phyloP scores from a whole-genome alignment of 2,113 vertebrate genomes.

The Ornithorhynchus anatinus region DNA sequence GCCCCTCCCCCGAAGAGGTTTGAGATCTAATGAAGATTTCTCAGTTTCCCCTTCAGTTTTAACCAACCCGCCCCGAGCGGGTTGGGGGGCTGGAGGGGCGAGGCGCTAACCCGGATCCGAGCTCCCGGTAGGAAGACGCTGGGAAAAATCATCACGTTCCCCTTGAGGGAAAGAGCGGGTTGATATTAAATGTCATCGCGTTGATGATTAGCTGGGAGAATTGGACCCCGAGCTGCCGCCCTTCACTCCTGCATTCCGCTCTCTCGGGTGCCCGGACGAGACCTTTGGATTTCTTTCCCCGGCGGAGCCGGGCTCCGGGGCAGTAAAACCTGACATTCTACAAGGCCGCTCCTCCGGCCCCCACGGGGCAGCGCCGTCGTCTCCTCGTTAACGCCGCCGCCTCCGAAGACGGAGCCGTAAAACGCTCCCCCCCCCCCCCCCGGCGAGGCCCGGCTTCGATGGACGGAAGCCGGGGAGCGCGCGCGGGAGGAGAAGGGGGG shows the following conservation, averaged over 20 bases:
- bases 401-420: constrained; percentile 34
- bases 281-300: constrained; percentile 47
- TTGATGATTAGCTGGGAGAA: not conserved
- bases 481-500: not conserved
- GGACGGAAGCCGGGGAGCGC: too few relatives aligned
- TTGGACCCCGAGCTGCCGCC: not conserved
- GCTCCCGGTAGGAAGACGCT: too few relatives aligned
- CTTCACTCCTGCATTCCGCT: not conserved
- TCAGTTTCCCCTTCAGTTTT: too few relatives aligned
- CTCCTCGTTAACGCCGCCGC: constrained; percentile 39
- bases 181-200: not conserved
- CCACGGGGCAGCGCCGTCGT: constrained; percentile 22
- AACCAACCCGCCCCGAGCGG: too few relatives aligned
- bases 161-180: not conserved
- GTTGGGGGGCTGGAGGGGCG: too few relatives aligned
- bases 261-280: not conserved
- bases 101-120: too few relatives aligned
- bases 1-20: too few relatives aligned
- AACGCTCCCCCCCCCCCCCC: too few relatives aligned
- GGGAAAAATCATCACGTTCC: not conserved
- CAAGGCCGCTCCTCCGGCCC: constrained; percentile 29
- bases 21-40: too few relatives aligned
- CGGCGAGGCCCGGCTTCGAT: too few relatives aligned
- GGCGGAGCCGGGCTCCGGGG: constrained; percentile 24
- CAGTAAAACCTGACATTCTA: constrained; percentile 59